Evolutionary conservation across 1,140 invertebrate genomes (phyloP).

Genomic region (Plutomurus gul): DNA sequence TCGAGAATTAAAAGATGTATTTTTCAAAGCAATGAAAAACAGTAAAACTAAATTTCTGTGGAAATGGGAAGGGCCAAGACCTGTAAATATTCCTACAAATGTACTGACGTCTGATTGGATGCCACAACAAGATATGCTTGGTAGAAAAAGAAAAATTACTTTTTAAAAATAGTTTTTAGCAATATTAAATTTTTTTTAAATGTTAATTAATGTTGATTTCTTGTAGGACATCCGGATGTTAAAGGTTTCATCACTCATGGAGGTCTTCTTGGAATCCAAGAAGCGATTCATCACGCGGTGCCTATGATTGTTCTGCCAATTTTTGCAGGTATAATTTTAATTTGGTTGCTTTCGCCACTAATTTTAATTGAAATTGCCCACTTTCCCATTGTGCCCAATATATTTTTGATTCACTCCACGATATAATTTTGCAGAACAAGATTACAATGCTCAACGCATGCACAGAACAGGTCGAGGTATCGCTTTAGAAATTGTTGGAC

Average conservation of each 20-base stretch:
- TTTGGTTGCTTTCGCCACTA: no score
- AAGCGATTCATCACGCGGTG: constrained; percentile 33
- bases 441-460: constrained; percentile 39
- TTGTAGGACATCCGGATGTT: constrained; percentile 47
- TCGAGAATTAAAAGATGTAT: constrained; percentile 34
- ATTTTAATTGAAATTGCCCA: no score
- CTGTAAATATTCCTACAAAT: constrained; percentile 44
- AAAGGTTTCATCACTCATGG: constrained; percentile 43
- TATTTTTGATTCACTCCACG: no score
- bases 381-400: no score
- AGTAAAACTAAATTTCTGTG: constrained; percentile 40
- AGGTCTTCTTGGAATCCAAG: constrained; percentile 42
- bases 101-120: constrained; percentile 50
- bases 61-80: constrained; percentile 50
- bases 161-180: no score
- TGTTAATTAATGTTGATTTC: not conserved
- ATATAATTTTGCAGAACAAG: no score
- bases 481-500: constrained; percentile 28
- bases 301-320: constrained; percentile 37
- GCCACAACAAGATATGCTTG: constrained; percentile 53
- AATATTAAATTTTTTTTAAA: not conserved
- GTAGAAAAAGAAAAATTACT: no score
- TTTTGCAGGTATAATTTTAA: no score
- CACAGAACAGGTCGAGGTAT: constrained; percentile 11
- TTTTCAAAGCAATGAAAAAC: constrained; percentile 40